A percentile compares a stretch with the other conserved stretches of the same genome.
Conservation (phyloP, 2,797 vertebrate species). For the Sebastolobus alascanus region DNA sequence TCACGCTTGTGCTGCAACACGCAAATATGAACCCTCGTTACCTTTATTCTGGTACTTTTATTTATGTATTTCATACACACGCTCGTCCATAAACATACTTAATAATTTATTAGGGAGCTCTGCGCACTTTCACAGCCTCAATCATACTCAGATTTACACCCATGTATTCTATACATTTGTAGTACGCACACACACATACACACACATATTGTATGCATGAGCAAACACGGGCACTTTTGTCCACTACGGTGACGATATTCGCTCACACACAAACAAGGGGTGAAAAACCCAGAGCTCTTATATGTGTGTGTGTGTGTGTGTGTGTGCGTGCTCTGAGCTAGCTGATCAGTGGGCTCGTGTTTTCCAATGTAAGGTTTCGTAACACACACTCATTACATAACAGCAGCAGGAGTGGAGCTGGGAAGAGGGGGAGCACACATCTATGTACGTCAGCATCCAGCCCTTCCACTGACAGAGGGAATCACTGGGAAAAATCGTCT, state of each 20-base stretch:
- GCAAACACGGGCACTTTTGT: constrained; percentile 25
- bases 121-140: constrained; percentile 24
- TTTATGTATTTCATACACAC: constrained; percentile 21
- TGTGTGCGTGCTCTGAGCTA: constrained; percentile 24
- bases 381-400: constrained; percentile 83
- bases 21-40: constrained; percentile 7
- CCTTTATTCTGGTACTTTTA: constrained; percentile 7
- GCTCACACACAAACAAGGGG: constrained; percentile 21
- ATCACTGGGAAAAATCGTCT: constrained; percentile 60
- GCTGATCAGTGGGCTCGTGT: constrained; percentile 72
- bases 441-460: constrained; percentile 69
- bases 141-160: constrained; percentile 35
- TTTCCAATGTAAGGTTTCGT: constrained; percentile 83
- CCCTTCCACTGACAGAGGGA: constrained; percentile 54
- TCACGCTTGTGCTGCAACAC: constrained; percentile 16
- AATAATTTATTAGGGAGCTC: constrained; percentile 61
- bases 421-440: constrained; percentile 56
- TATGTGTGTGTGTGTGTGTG: constrained; percentile 27
- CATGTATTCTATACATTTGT: constrained; percentile 37
- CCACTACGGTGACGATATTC: constrained; percentile 21
- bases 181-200: constrained; percentile 2
- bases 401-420: constrained; percentile 64
- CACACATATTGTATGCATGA: constrained; percentile 14
- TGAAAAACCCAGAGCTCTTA: constrained; percentile 38
- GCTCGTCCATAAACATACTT: constrained; percentile 40